Evolutionary conservation across 2,888 invertebrate species (phyloP).

Genomic region (Eupsilia transversa): DNA sequence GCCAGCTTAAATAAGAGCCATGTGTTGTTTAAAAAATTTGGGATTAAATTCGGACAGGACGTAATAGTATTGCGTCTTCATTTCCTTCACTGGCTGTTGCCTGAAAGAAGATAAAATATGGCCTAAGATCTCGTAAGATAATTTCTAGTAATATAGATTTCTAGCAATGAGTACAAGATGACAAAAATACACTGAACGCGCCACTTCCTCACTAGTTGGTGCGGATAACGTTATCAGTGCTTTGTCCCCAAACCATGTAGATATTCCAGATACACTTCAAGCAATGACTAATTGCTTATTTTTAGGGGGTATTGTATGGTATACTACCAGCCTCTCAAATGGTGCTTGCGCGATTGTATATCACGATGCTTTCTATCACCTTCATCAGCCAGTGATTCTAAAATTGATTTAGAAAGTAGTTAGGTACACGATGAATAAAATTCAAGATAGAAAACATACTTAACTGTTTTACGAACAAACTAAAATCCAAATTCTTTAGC

Average conservation of each 20-base stretch:
- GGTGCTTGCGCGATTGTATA: neutral
- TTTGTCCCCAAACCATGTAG: slow-evolving; percentile 14
- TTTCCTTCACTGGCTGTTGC: neutral
- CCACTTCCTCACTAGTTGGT: slow-evolving; percentile 10
- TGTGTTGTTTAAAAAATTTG: neutral
- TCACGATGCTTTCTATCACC: neutral
- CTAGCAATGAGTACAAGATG: slow-evolving; percentile 18
- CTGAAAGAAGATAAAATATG: neutral
- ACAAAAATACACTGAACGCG: slow-evolving; percentile 13
- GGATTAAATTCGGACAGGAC: neutral
- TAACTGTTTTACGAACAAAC: neutral
- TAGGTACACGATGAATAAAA: neutral
- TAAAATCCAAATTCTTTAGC: neutral
- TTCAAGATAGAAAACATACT: neutral
- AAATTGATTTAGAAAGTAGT: neutral
- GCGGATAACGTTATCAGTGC: slow-evolving; percentile 34
- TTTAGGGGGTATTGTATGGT: neutral
- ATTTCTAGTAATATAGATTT: neutral
- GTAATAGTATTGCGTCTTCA: neutral
- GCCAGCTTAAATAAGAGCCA: slow-evolving; percentile 7
- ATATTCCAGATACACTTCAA: slow-evolving; percentile 7
- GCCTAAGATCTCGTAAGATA: neutral
- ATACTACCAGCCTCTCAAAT: neutral
- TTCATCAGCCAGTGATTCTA: neutral
- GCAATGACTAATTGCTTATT: neutral